Evolutionary conservation across 1,140 invertebrate genomes (phyloP), one percentile per base, ranked within the genome.

Genomic region (Lasaia peninsularis): DNA sequence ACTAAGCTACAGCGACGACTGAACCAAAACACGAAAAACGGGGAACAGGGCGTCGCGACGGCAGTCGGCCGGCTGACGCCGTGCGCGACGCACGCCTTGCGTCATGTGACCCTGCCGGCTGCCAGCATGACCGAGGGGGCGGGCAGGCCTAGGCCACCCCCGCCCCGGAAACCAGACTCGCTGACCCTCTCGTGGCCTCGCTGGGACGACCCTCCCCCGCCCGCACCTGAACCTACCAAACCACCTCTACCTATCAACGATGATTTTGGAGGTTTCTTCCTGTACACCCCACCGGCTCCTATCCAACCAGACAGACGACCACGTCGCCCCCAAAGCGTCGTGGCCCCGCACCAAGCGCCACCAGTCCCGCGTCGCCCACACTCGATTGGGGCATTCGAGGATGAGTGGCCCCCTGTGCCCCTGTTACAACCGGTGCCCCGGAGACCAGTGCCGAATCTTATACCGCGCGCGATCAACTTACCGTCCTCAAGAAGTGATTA

Each of bases 401-500:
- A 80, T 67, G 79, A 81, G 62, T 84, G 82, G 87, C 74, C 81
- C 11, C 72, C 80, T 11, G 74, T 83, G 16, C 81, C 87, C 59
- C 62, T 90, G n/a, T 61, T 88, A 62, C 81, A 76, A 70, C 86
- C 76, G 60, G 78, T 78, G 78, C 84, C 90, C 86, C 52, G 71
- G 58, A 80, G 75, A 67, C 86, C 76, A 60, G 77, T 78, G 80
- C 84, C 90, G 82, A 70, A 71, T 40, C 75, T 84, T 67, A 50
- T 90, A 65, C 89, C 91, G 64, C 73, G 77, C 66, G 80, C 73
- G 56, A 77, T 85, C 66, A 84, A 88, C 32, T 74, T 91, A 63
- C 87, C 90, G 65, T 86, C 89, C 70, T 90, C 90, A 7, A 89
- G 91, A 20, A 93, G 92, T 72, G 92, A 93, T 62, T 92, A 92